Evolutionary conservation across 1,140 invertebrate genomes (phyloP).

Genomic region (Monomorium pharaonis): DNA sequence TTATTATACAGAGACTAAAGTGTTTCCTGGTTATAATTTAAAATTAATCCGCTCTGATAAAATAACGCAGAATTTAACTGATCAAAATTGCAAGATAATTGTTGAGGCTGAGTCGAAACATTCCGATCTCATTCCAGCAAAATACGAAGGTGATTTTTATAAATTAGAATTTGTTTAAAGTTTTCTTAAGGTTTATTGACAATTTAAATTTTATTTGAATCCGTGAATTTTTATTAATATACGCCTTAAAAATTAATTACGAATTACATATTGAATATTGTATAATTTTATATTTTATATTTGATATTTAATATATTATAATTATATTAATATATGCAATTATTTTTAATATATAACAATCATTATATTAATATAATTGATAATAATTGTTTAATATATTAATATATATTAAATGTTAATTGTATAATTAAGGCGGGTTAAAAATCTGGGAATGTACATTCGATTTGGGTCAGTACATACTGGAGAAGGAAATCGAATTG

Average conservation of each 20-base stretch:
- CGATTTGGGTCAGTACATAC: conserved; percentile 89
- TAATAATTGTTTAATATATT: no score
- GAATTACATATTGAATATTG: no score
- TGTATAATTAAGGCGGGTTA: conserved; percentile 88
- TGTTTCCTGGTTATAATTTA: conserved; percentile 83
- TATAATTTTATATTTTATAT: no score
- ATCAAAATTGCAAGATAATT: conserved; percentile 81
- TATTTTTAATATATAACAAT: no score
- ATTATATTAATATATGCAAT: no score
- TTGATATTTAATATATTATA: no score
- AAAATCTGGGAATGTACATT: conserved; percentile 96
- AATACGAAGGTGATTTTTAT: conserved; percentile 89
- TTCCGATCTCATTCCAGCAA: conserved; percentile 89
- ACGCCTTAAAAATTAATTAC: conserved; percentile 1
- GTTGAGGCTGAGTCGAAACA: conserved; percentile 88
- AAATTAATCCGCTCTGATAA: conserved; percentile 83
- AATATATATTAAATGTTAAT: conserved; percentile 4
- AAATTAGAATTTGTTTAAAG: neutral
- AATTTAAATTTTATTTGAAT: conserved; percentile 1
- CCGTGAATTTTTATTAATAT: conserved; percentile 54
- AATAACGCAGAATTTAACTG: conserved; percentile 78
- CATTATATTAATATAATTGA: no score
- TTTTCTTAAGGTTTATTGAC: neutral
- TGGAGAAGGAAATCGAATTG: conserved; percentile 83
- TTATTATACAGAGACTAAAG: conserved; percentile 63